phyloP scores from a whole-genome alignment of 2,797 vertebrate genomes.

The Alfaro cultratus region DNA sequence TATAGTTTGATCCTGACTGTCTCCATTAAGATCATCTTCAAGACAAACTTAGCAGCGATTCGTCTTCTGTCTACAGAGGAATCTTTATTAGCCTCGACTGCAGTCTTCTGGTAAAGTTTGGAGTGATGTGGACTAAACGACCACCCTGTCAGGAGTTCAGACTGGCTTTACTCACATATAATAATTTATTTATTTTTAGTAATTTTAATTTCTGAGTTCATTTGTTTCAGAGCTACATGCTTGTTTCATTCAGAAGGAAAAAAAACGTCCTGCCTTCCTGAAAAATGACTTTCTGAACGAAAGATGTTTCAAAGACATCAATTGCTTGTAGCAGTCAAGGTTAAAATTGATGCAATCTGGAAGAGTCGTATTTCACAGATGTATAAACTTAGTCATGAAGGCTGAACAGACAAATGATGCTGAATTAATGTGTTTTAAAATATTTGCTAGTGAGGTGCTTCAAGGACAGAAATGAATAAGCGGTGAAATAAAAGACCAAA shows the following conservation, averaged over 20 bases:
- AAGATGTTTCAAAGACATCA: not conserved
- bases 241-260: not conserved
- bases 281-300: not conserved
- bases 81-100: not conserved
- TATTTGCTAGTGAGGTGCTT: not conserved
- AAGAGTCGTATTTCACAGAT: not conserved
- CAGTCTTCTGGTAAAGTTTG: not conserved
- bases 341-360: not conserved
- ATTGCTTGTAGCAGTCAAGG: not conserved
- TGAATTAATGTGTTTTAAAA: not conserved
- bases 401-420: not conserved
- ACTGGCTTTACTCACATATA: not conserved
- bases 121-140: not conserved
- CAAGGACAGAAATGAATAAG: not conserved
- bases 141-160: not conserved
- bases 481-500: not conserved
- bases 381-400: not conserved
- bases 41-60: not conserved
- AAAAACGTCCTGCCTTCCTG: not conserved
- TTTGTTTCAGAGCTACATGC: not conserved
- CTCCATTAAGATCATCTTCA: slow-evolving; percentile 1
- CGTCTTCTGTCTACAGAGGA: not conserved
- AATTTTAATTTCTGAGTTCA: not conserved
- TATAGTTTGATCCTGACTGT: not conserved
- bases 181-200: not conserved